Evolutionary conservation across 2,113 vertebrate genomes (phyloP), one percentile per base, ranked within the genome.

Genomic region (Theristicus caerulescens): DNA sequence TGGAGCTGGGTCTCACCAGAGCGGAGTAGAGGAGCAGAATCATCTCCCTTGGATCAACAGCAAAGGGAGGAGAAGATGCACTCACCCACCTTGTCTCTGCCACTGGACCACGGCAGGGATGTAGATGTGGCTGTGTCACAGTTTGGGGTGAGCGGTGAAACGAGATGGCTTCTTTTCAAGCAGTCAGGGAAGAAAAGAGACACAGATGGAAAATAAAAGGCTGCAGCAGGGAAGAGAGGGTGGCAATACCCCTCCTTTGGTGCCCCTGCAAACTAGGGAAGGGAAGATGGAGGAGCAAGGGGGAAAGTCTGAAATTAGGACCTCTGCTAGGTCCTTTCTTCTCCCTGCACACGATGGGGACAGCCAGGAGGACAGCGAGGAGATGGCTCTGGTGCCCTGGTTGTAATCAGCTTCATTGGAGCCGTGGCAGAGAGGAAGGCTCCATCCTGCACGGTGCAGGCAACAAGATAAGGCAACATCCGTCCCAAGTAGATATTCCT

Each of bases 21-120:
- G 19, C 3, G 1, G 34, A 32, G 57, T 3, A 52, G 34, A 59
- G 18, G 29, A 6, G 42, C 4, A 52, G 46, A 34, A 47, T 55
- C 71, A 2, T 31, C n/a, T 31, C 20, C 40, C 72, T 18, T 2
- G 1, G 19, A 32, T 19, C 34, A 32, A 13, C 27, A 40, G 49
- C 36, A 24, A 36, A 81, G 25, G 13, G 46, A 64, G 44, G 38
- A 61, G 52, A 29, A 9, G 61, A 25, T 15, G 29, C 5, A 9
- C 21, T 52, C 11, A 0, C 27, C 29, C 20, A 3, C 34, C 29
- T 80, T 3, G 20, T 10, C 25, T 36, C n/a, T 62, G 32, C 32
- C 0, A 1, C 44, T 5, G 44, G 57, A 46, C 11, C 2, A 0
- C 13, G 2, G 36, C 27, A 13, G 72, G 71, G 57, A 7, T 9